A percentile compares a stretch with the other conserved stretches of the same genome.
These are phyloP conservation scores for Morphnarchus princeps DNA, from an alignment of 2,113 vertebrate species.

Conservation along the genomic window DNA sequence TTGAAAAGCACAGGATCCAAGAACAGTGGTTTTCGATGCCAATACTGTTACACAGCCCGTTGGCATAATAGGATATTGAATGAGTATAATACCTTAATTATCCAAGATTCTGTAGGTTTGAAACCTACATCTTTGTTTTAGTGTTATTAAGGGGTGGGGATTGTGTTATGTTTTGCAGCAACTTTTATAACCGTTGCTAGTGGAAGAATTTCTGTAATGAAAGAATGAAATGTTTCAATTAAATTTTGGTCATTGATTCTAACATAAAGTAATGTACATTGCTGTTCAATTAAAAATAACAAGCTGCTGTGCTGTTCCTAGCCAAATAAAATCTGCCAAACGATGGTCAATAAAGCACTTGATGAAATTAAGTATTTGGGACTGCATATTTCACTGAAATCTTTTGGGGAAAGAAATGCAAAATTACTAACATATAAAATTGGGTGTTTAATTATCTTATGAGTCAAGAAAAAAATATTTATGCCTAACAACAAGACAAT, in stretches of 20 bases:
- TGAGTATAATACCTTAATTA: neutral
- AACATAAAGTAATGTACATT: neutral
- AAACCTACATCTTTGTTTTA: neutral
- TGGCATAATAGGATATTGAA: neutral
- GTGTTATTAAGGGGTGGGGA: neutral
- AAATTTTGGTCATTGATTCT: slow-evolving; percentile 51
- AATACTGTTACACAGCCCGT: neutral
- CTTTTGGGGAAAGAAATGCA: neutral
- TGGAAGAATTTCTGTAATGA: slow-evolving; percentile 14
- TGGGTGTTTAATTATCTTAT: neutral
- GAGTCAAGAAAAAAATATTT: neutral
- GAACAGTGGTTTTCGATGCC: fast-evolving
- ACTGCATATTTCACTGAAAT: neutral
- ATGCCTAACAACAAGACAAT: neutral
- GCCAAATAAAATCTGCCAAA: slow-evolving; percentile 29
- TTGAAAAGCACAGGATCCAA: neutral
- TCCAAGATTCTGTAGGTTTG: neutral
- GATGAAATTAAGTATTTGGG: slow-evolving; percentile 42
- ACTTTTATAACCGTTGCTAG: neutral
- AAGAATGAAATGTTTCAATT: slow-evolving; percentile 48
- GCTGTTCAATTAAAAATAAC: slow-evolving; percentile 67
- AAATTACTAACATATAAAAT: slow-evolving; percentile 15
- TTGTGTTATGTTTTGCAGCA: neutral
- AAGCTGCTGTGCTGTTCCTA: slow-evolving; percentile 25
- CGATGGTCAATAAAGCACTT: slow-evolving; percentile 29